Conservation (phyloP, 2,113 vertebrate species). For the Brevimyrus niger region DNA sequence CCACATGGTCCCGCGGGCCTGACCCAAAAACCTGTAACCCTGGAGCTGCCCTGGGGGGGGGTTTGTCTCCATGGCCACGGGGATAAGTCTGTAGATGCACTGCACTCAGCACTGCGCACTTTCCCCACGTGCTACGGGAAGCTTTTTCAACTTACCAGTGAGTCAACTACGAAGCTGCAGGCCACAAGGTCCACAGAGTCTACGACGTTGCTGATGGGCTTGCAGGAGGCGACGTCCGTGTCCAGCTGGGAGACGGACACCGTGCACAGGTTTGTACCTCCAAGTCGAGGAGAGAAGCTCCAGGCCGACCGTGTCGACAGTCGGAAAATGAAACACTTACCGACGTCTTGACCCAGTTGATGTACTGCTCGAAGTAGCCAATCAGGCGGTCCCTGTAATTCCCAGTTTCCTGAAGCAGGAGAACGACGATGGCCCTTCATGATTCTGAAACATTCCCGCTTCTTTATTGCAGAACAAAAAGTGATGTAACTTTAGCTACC, state of each 20-base stretch:
- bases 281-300: neutral
- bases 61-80: neutral
- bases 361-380: slow-evolving; percentile 78
- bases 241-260: slow-evolving; percentile 57
- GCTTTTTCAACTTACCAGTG: slow-evolving; percentile 69
- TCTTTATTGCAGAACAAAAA: neutral
- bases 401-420: slow-evolving; percentile 67
- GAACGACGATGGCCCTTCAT: neutral
- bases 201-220: slow-evolving; percentile 80
- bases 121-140: neutral
- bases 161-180: slow-evolving; percentile 77
- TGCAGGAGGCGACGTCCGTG: slow-evolving; percentile 78
- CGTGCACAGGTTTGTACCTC: neutral
- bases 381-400: slow-evolving; percentile 69
- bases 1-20: neutral
- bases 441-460: neutral
- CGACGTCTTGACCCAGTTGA: slow-evolving; percentile 75
- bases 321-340: slow-evolving; percentile 62
- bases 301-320: neutral
- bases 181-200: slow-evolving; percentile 77
- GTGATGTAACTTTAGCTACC: slow-evolving; percentile 49
- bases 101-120: neutral
- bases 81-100: neutral
- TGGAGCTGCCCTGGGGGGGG: neutral
- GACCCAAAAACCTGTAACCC: slow-evolving; percentile 1